phyloP scores from a whole-genome alignment of 2,113 vertebrate genomes.

The Motacilla tschutschensis region DNA sequence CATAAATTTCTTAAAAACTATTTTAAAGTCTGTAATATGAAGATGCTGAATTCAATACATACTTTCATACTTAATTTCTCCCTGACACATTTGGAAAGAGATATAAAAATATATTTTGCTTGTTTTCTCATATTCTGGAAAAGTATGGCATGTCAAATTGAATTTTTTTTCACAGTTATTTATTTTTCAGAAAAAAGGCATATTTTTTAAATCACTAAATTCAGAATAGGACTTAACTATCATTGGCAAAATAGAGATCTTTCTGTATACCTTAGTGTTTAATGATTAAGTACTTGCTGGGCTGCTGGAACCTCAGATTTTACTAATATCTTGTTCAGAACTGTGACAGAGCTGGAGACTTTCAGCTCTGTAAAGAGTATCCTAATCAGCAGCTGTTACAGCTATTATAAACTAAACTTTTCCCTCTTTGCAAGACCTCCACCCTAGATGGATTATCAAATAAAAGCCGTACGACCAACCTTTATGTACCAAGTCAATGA shows the following conservation, averaged over 20 bases:
- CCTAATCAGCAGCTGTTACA: background rate
- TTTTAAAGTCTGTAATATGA: background rate
- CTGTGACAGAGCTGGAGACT: background rate
- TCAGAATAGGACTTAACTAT: background rate
- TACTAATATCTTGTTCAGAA: background rate
- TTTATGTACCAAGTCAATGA: background rate
- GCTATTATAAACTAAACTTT: background rate
- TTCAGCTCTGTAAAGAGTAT: background rate
- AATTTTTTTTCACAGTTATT: background rate
- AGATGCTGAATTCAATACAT: background rate
- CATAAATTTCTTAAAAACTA: background rate
- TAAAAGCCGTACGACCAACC: background rate
- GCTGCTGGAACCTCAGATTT: background rate
- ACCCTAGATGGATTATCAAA: background rate
- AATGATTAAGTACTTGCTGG: background rate
- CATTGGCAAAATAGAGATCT: background rate
- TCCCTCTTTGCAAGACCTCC: background rate
- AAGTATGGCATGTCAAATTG: background rate
- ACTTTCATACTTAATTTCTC: background rate
- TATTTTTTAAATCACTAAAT: background rate
- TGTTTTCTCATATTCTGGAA: background rate
- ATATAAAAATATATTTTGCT: background rate
- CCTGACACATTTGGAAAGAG: background rate
- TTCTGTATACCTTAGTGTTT: background rate
- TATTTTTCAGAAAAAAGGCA: background rate